A percentile compares a stretch with the other conserved stretches of the same genome.
These are phyloP conservation scores for Elgonia sp. DNA, from an alignment of 2,888 invertebrate species.

Conservation along the genomic window DNA sequence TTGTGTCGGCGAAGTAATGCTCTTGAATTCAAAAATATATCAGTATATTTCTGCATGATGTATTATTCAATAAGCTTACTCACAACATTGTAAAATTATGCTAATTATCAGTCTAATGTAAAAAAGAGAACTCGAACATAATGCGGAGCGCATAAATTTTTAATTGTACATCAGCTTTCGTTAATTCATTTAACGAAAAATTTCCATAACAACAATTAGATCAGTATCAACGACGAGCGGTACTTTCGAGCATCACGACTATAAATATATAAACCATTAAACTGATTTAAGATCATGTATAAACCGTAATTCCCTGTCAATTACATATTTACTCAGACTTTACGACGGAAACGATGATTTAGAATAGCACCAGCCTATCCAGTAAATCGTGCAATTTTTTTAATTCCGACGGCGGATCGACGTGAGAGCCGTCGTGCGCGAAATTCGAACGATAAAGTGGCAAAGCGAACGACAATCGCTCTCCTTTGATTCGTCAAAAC, in stretches of 20 bases:
- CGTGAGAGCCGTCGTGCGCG: conserved; percentile 31
- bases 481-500: conserved; percentile 85
- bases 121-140: background rate
- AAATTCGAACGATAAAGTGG: conserved; percentile 68
- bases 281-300: conserved; percentile 47
- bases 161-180: background rate
- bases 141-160: background rate
- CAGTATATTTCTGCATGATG: conserved; percentile 16
- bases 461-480: conserved; percentile 77
- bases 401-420: conserved; percentile 27
- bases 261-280: conserved; percentile 15
- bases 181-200: too few species aligned
- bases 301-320: conserved; percentile 55
- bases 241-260: background rate
- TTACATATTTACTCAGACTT: conserved; percentile 48
- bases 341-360: conserved; percentile 46
- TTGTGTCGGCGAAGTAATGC: background rate
- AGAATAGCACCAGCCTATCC: conserved; percentile 5
- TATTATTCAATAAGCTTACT: conserved; percentile 32
- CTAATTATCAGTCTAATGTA: background rate
- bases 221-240: background rate
- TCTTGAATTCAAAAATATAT: conserved; percentile 21
- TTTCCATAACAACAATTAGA: background rate
- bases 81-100: conserved; percentile 27
- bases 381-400: conserved; percentile 66